A percentile compares a stretch with the other conserved stretches of the same genome.
Evolutionary conservation across 2,888 invertebrate species (phyloP).

Genomic region (Cryptus armator): DNA sequence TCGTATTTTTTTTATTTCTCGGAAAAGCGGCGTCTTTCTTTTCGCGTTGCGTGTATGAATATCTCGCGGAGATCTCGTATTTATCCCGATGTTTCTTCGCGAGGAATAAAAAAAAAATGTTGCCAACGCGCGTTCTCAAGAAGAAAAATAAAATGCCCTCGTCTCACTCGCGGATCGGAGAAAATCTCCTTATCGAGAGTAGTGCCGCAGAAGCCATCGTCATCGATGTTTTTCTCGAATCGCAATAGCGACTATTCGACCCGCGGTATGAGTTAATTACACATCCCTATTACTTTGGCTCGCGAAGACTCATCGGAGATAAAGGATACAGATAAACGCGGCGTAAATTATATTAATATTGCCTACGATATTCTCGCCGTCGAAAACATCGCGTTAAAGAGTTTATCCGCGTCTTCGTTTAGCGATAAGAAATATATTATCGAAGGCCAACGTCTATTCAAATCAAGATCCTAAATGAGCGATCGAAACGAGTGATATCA

Average conservation of each 20-base stretch:
- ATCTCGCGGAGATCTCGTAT: neutral
- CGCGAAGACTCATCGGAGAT: neutral
- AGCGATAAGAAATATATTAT: conserved; percentile 12
- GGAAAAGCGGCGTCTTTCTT: neutral
- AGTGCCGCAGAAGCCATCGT: neutral
- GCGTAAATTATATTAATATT: neutral
- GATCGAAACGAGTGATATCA: neutral
- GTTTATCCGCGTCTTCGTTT: neutral
- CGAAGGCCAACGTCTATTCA: conserved; percentile 40
- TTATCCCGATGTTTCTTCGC: neutral
- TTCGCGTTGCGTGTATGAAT: neutral
- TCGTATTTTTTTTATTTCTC: conserved; percentile 7
- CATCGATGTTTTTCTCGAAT: neutral
- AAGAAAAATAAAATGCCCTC: neutral
- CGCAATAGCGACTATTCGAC: neutral
- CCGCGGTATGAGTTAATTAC: neutral
- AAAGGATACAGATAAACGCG: neutral
- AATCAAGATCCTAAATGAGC: conserved; percentile 25
- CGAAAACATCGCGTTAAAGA: conserved; percentile 5
- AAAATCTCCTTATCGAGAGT: conserved; percentile 36
- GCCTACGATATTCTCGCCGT: neutral
- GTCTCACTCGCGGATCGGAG: conserved; percentile 1
- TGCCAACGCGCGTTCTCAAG: conserved; percentile 11
- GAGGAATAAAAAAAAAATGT: neutral
- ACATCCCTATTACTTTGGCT: neutral